These are phyloP conservation scores for Rostratula benghalensis DNA, from an alignment of 2,113 vertebrate genomes.

Conservation along the genomic window DNA sequence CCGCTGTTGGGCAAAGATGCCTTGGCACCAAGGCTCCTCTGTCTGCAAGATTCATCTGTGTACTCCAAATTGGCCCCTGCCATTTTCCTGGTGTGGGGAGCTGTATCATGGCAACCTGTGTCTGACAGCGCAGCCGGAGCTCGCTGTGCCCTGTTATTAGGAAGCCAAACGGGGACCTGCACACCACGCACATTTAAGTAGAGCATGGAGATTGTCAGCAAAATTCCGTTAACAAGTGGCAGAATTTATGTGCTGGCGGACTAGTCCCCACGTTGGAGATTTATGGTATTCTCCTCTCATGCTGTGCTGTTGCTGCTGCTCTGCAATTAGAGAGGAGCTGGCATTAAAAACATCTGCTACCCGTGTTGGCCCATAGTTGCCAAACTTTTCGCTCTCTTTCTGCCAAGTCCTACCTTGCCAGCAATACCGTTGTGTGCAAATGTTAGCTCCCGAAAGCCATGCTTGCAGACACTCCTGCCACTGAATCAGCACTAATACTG, in stretches of 20 bases:
- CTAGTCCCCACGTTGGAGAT: not conserved
- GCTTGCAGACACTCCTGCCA: not conserved
- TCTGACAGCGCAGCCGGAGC: not conserved
- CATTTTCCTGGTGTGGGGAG: fast-evolving
- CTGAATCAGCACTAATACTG: conserved; percentile 8
- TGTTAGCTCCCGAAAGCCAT: not conserved
- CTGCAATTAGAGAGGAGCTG: conserved; percentile 55
- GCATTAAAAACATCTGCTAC: conserved; percentile 60
- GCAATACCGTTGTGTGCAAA: not conserved
- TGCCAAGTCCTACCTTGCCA: conserved; percentile 32
- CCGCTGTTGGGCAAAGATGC: not conserved
- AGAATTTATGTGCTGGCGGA: not conserved
- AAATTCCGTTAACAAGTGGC: conserved; percentile 9
- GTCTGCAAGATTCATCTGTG: fast-evolving
- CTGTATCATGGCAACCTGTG: not conserved
- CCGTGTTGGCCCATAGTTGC: not conserved
- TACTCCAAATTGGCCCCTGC: not conserved
- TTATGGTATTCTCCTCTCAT: not conserved
- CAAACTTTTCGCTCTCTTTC: conserved; percentile 13
- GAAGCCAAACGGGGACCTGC: not conserved
- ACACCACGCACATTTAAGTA: not conserved
- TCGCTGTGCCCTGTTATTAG: not conserved
- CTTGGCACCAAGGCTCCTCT: not conserved
- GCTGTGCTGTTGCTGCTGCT: conserved; percentile 31
- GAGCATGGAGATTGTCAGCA: not conserved